These are phyloP conservation scores for Liolophura sinensis DNA, from an alignment of 1,140 invertebrate species.

Conservation along the genomic window DNA sequence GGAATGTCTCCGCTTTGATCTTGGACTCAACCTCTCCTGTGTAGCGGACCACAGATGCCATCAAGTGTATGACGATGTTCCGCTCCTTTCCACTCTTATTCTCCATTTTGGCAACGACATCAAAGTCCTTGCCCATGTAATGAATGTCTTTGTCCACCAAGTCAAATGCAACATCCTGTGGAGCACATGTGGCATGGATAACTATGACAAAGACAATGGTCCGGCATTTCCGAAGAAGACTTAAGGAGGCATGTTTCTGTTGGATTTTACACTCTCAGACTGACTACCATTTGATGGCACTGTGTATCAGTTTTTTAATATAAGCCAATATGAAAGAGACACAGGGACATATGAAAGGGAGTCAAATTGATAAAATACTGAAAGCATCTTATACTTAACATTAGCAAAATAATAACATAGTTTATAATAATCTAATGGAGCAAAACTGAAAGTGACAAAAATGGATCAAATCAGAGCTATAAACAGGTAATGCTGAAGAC, in stretches of 20 bases:
- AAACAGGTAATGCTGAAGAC: too few relatives aligned
- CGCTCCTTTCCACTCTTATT: slow-evolving; percentile 69
- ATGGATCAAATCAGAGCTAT: too few relatives aligned
- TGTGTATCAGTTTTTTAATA: too few relatives aligned
- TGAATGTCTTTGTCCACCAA: slow-evolving; percentile 71
- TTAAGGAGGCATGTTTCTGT: too few relatives aligned
- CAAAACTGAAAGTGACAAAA: too few relatives aligned
- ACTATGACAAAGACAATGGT: too few relatives aligned
- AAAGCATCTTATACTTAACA: background rate
- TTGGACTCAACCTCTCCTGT: slow-evolving; percentile 72
- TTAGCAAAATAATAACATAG: slow-evolving; percentile 71
- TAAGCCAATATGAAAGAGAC: too few relatives aligned
- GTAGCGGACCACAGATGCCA: slow-evolving; percentile 73
- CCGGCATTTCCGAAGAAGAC: too few relatives aligned
- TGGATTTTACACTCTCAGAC: too few relatives aligned
- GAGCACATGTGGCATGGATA: background rate
- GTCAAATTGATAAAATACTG: background rate
- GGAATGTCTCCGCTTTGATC: slow-evolving; percentile 71
- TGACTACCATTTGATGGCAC: too few relatives aligned
- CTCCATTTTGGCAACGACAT: slow-evolving; percentile 68
- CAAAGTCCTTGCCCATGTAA: slow-evolving; percentile 71
- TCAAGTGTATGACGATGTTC: slow-evolving; percentile 68
- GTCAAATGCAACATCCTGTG: slow-evolving; percentile 69
- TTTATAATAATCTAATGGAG: too few relatives aligned
- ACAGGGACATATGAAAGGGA: too few relatives aligned